Evolutionary conservation across 2,113 vertebrate genomes (phyloP).

Genomic region (Pristiophorus japonicus): DNA sequence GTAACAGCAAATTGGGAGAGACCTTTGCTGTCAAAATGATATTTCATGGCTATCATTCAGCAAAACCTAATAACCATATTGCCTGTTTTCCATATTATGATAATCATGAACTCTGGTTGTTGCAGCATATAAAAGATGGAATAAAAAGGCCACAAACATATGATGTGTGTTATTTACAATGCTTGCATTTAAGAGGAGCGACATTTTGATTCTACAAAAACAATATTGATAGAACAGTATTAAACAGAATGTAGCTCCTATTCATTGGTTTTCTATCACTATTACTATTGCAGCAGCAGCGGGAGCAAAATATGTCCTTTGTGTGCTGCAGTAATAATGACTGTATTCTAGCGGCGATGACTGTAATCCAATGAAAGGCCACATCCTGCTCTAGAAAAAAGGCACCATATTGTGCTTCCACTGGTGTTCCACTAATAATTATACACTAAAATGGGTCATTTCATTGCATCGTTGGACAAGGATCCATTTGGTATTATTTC

Average conservation of each 20-base stretch:
- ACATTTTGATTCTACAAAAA: neutral
- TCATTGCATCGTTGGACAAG: neutral
- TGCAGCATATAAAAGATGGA: neutral
- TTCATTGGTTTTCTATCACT: neutral
- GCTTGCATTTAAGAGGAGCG: too few species aligned
- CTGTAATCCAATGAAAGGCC: neutral
- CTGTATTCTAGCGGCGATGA: neutral
- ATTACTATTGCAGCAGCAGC: neutral
- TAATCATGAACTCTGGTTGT: neutral
- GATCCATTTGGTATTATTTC: neutral
- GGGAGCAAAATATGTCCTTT: neutral
- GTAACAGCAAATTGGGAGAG: neutral
- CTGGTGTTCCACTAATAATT: neutral
- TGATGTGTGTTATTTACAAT: too few species aligned
- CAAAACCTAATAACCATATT: neutral
- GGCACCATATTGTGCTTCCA: neutral
- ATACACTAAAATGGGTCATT: neutral
- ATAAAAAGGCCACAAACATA: too few species aligned
- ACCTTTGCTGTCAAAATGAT: neutral
- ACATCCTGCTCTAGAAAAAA: neutral
- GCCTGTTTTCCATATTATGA: neutral
- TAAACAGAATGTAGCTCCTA: neutral
- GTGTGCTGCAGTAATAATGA: too few species aligned
- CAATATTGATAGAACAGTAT: neutral
- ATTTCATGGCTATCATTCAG: neutral